A percentile compares a stretch with the other conserved stretches of the same genome.
These are phyloP conservation scores for Trichoplusia ni DNA, from an alignment of 1,140 invertebrate species.

Conservation along the genomic window DNA sequence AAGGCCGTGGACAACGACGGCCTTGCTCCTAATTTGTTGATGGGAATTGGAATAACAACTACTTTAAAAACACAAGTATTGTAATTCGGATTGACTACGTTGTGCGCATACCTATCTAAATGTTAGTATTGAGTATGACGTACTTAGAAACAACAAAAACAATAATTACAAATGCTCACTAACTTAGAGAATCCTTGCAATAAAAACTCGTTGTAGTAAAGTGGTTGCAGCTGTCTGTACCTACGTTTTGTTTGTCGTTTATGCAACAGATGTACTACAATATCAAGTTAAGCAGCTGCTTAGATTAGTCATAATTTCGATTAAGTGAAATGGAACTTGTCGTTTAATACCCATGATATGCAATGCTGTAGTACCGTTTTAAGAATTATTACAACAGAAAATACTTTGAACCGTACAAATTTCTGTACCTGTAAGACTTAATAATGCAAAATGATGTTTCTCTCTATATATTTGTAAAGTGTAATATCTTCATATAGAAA, in stretches of 20 bases:
- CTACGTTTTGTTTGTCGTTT: constrained; percentile 36
- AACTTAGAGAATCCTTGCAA: constrained; percentile 26
- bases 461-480: too few relatives aligned
- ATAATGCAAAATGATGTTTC: too few relatives aligned
- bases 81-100: background rate
- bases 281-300: constrained; percentile 30
- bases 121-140: too few relatives aligned
- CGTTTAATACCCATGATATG: too few relatives aligned
- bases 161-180: constrained; percentile 14
- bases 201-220: constrained; percentile 28
- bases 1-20: too few relatives aligned
- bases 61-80: constrained; percentile 10
- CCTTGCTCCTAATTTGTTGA: constrained; percentile 48
- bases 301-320: constrained; percentile 16
- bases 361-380: too few relatives aligned
- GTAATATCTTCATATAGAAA: too few relatives aligned
- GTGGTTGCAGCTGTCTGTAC: constrained; percentile 41
- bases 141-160: constrained; percentile 4
- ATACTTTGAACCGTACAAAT: background rate
- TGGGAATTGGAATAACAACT: constrained; percentile 2
- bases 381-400: too few relatives aligned
- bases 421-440: background rate
- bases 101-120: too few relatives aligned
- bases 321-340: too few relatives aligned
- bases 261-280: constrained; percentile 24